A percentile compares a stretch with the other conserved stretches of the same genome.
phyloP scores from a whole-genome alignment of 2,797 vertebrate species.

The Sebastiscus albofasciatus region DNA sequence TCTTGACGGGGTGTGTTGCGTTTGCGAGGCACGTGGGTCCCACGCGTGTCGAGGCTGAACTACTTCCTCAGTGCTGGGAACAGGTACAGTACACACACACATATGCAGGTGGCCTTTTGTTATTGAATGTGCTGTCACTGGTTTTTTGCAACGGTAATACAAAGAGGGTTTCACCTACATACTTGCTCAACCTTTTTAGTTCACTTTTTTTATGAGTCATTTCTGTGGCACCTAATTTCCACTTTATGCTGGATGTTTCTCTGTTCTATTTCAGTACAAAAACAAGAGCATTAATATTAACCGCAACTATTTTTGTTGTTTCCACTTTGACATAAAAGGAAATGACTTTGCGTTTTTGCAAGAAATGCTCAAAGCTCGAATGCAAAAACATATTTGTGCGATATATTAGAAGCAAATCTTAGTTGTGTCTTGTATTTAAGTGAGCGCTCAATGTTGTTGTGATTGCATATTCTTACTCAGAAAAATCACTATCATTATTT shows the following conservation, averaged over 20 bases:
- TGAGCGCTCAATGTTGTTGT: neutral
- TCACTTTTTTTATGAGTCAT: neutral
- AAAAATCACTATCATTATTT: neutral
- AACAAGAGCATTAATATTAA: neutral
- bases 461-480: neutral
- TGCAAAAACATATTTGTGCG: neutral
- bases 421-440: slow-evolving; percentile 1
- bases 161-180: neutral
- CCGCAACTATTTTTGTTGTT: neutral
- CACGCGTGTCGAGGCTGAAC: slow-evolving; percentile 97
- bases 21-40: slow-evolving; percentile 98
- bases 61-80: slow-evolving; percentile 98
- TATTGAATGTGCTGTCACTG: neutral
- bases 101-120: neutral
- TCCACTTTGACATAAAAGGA: neutral
- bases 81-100: slow-evolving; percentile 84
- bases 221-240: neutral
- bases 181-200: neutral
- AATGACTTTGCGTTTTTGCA: neutral
- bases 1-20: slow-evolving; percentile 96
- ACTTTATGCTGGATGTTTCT: neutral
- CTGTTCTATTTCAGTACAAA: neutral
- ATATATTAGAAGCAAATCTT: neutral
- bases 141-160: neutral
- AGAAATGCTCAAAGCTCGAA: neutral